These are phyloP conservation scores for Nomada flava DNA, from an alignment of 2,888 invertebrate genomes.

Conservation along the genomic window DNA sequence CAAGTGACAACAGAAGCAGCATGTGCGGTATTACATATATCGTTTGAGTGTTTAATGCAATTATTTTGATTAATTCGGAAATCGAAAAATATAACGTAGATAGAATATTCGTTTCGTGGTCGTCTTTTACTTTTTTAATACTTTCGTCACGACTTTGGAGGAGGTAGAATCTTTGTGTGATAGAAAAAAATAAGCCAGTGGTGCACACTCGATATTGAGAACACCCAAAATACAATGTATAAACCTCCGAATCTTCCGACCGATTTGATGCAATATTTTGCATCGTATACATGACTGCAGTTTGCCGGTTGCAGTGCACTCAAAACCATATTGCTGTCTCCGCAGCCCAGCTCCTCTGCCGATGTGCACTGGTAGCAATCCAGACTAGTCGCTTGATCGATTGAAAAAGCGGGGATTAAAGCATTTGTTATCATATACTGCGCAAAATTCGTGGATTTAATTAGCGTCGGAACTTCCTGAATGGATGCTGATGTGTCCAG, in stretches of 20 bases:
- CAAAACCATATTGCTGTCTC: conserved; percentile 89
- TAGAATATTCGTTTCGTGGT: background rate
- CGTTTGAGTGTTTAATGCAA: background rate
- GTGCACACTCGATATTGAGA: conserved; percentile 39
- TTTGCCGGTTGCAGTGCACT: conserved; percentile 86
- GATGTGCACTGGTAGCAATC: conserved; percentile 93
- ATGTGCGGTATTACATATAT: background rate
- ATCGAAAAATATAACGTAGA: background rate
- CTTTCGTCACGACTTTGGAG: background rate
- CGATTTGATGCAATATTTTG: conserved; percentile 93
- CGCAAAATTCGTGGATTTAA: background rate
- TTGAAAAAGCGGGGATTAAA: conserved; percentile 52
- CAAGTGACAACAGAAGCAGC: background rate
- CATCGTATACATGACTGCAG: conserved; percentile 91
- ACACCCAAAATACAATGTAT: conserved; percentile 46
- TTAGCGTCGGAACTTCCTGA: background rate
- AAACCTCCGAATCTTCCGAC: conserved; percentile 81
- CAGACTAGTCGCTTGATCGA: conserved; percentile 82
- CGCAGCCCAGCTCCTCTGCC: conserved; percentile 85
- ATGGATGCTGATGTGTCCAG: background rate
- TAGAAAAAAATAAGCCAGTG: background rate
- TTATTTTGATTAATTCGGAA: too few species aligned
- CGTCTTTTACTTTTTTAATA: background rate
- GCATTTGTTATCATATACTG: background rate
- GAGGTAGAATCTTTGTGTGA: background rate